Evolutionary conservation across 2,888 invertebrate species (phyloP), one percentile per base, ranked within the genome.

Genomic region (Philopedon plagiatum): DNA sequence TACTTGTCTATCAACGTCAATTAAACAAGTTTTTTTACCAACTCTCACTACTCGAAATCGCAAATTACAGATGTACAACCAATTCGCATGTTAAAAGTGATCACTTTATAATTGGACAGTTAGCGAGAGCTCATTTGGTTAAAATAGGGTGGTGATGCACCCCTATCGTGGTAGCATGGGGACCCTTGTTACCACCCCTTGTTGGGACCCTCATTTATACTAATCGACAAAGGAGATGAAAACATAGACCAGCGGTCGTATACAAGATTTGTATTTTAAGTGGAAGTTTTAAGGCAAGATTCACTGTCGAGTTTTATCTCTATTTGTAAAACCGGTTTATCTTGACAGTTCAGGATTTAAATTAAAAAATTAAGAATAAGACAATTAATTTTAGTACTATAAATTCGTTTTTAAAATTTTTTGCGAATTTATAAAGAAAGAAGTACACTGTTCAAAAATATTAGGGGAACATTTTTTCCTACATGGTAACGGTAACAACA

Each of bases 61-160:
- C 51, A 63, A 70, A 66, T 72, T 74, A 74, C 63, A 63, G 73
- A 75, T 72, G 77, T 74, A 63, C 72, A 75, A 73, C 65, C 75
- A 56, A 77, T 75, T 73, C 70, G 44, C 34, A 54, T 54, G 68
- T 69, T 61, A 63, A 75, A 76, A 68, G 65, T 72, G 75, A 78
- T 78, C 78, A 70, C 71, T 78, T 76, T 76, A 74, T 77, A 78
- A 78, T 77, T 77, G 78, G 72, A 76, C 76, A 76, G 72, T 67
- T 70, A 69, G 60, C 74, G 73, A 75, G 69, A 60, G 73, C 71
- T 64, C 46, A 44, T 66, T 46, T 69, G 73, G 66, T 66, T 75
- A 46, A 58, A 64, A 64, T 11, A 32, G 70, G 69, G 64, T 56
- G 46, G 58, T 37, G 39, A 32, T 65, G 32, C 60, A 29, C 21